Percentiles rank a stretch among this genome's conserved stretches.
These are phyloP conservation scores for Junonia oenone DNA, from an alignment of 2,888 invertebrate genomes.

Conservation along the genomic window DNA sequence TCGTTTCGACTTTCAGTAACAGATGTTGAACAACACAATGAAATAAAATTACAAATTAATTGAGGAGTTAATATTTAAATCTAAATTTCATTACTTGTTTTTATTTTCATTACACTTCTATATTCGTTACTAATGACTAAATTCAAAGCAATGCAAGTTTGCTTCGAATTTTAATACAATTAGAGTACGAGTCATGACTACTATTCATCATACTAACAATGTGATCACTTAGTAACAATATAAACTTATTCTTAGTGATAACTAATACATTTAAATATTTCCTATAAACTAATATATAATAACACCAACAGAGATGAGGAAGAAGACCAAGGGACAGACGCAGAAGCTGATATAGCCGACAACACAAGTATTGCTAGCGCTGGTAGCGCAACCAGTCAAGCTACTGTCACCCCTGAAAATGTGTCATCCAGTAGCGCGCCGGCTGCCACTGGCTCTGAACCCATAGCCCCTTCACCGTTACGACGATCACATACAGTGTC, in stretches of 20 bases:
- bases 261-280: neutral
- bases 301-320: slow-evolving; percentile 22
- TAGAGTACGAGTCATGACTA: too few species aligned
- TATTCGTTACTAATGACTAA: too few species aligned
- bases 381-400: slow-evolving; percentile 53
- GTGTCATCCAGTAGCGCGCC: slow-evolving; percentile 65
- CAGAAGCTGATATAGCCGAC: slow-evolving; percentile 44
- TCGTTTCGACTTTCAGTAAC: too few species aligned
- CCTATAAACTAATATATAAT: neutral
- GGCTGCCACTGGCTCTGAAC: slow-evolving; percentile 31
- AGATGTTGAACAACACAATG: neutral
- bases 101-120: too few species aligned
- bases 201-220: too few species aligned
- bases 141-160: too few species aligned
- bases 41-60: too few species aligned
- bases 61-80: too few species aligned
- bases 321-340: slow-evolving; percentile 36
- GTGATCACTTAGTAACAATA: too few species aligned
- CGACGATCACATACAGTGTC: slow-evolving; percentile 66
- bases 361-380: slow-evolving; percentile 51
- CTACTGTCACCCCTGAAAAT: slow-evolving; percentile 63
- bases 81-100: too few species aligned
- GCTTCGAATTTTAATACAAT: too few species aligned
- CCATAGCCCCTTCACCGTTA: slow-evolving; percentile 49
- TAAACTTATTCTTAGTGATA: too few species aligned